These are phyloP conservation scores for Protonibea diacanthus DNA, from an alignment of 2,797 vertebrate species.

Conservation along the genomic window DNA sequence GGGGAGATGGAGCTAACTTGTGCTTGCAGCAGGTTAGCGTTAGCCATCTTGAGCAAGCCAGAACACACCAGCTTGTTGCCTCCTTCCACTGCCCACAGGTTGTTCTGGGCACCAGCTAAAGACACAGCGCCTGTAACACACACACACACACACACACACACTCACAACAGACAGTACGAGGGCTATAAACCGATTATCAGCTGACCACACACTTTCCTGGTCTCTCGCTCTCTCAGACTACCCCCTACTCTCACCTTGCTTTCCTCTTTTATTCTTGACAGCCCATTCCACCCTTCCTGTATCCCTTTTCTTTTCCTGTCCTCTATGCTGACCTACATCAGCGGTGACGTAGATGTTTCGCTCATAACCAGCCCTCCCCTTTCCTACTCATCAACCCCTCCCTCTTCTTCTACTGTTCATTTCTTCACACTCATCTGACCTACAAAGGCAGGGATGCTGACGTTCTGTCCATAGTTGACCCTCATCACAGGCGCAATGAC, in stretches of 20 bases:
- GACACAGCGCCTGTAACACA: slow-evolving; percentile 92
- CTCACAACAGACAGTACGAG: slow-evolving; percentile 51
- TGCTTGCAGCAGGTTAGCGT: slow-evolving; percentile 90
- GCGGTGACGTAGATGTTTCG: not conserved
- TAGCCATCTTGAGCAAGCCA: slow-evolving; percentile 92
- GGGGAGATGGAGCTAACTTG: slow-evolving; percentile 89
- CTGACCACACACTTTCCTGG: slow-evolving; percentile 66
- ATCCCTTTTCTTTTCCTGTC: slow-evolving; percentile 17
- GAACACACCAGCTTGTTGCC: slow-evolving; percentile 97
- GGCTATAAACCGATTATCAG: slow-evolving; percentile 69
- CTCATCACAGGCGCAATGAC: slow-evolving; percentile 94
- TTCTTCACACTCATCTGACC: slow-evolving; percentile 83
- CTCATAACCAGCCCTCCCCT: slow-evolving; percentile 12
- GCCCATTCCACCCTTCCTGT: slow-evolving; percentile 31
- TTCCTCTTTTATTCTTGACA: slow-evolving; percentile 52
- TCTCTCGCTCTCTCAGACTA: slow-evolving; percentile 51
- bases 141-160: slow-evolving; percentile 39
- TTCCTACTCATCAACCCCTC: not conserved
- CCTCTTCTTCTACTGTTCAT: not conserved
- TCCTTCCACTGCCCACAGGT: slow-evolving; percentile 97
- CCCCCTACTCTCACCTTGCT: slow-evolving; percentile 58
- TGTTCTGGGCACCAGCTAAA: slow-evolving; percentile 93
- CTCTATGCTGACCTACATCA: slow-evolving; percentile 50
- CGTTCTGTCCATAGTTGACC: slow-evolving; percentile 95
- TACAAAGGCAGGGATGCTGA: slow-evolving; percentile 95